These are phyloP conservation scores for Scotopteryx bipunctaria DNA, from an alignment of 2,888 invertebrate species.

Conservation along the genomic window DNA sequence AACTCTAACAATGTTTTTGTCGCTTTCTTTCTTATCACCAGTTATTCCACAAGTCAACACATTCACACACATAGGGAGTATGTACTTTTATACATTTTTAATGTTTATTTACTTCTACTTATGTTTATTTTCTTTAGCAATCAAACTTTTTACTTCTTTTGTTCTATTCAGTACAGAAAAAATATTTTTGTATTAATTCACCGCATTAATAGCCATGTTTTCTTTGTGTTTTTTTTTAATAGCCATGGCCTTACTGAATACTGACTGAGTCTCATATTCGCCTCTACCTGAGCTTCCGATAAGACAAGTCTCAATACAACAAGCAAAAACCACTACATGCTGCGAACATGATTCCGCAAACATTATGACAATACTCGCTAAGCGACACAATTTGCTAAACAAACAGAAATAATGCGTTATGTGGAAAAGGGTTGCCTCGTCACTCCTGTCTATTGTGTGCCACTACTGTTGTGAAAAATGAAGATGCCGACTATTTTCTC, in stretches of 20 bases:
- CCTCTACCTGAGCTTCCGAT: conserved; percentile 12
- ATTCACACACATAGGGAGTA: no score
- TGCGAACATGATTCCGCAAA: conserved; percentile 59
- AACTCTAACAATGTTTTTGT: not conserved
- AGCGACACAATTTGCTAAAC: conserved; percentile 55
- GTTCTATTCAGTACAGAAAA: no score
- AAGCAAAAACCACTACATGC: conserved; percentile 45
- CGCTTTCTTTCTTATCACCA: no score
- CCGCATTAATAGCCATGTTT: no score
- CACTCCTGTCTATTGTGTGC: conserved; percentile 38
- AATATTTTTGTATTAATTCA: no score
- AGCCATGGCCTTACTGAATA: no score
- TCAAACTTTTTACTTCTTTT: no score
- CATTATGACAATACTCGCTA: conserved; percentile 57
- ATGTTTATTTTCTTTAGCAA: no score
- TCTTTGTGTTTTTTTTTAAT: no score
- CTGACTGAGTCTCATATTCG: not conserved
- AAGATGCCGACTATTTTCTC: conserved; percentile 36
- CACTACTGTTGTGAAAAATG: conserved; percentile 43
- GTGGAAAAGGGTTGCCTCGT: conserved; percentile 54
- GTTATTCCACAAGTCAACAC: no score
- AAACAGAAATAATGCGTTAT: conserved; percentile 50
- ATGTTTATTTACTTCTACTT: no score
- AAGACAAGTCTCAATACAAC: not conserved
- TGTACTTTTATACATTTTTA: no score